phyloP scores from a whole-genome alignment of 2,797 vertebrate species.

The Phylloscopus collybita region DNA sequence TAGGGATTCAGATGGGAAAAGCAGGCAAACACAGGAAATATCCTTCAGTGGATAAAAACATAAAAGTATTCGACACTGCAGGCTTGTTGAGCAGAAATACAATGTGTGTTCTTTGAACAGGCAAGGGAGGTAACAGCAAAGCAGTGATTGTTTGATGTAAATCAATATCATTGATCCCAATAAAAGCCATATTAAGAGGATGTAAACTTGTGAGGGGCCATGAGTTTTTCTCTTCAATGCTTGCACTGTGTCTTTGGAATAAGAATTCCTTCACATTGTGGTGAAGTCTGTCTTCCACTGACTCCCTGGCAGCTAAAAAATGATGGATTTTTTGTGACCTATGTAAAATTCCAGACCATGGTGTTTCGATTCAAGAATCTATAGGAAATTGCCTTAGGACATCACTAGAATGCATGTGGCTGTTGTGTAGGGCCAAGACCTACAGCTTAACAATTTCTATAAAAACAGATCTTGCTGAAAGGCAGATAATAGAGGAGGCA shows the following conservation, averaged over 20 bases:
- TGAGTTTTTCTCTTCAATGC: background rate
- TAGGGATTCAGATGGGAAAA: background rate
- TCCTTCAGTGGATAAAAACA: background rate
- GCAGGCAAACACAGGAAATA: background rate
- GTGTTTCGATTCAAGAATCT: background rate
- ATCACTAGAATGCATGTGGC: no score
- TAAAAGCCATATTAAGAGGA: background rate
- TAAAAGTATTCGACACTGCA: fast-evolving
- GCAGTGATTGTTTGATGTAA: background rate
- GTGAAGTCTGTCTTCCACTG: background rate
- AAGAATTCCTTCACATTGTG: background rate
- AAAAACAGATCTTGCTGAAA: background rate
- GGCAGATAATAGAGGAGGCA: background rate
- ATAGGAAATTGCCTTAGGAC: background rate
- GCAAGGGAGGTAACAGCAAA: background rate
- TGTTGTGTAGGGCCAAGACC: background rate
- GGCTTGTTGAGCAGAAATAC: background rate
- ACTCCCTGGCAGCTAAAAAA: background rate
- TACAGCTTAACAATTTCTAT: background rate
- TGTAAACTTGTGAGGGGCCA: background rate
- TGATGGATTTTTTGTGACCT: background rate
- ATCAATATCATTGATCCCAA: background rate
- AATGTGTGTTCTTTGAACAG: background rate
- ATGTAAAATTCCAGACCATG: background rate
- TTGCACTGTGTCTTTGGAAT: background rate